phyloP scores from a whole-genome alignment of 2,113 vertebrate genomes.

The Paratilapia polleni region DNA sequence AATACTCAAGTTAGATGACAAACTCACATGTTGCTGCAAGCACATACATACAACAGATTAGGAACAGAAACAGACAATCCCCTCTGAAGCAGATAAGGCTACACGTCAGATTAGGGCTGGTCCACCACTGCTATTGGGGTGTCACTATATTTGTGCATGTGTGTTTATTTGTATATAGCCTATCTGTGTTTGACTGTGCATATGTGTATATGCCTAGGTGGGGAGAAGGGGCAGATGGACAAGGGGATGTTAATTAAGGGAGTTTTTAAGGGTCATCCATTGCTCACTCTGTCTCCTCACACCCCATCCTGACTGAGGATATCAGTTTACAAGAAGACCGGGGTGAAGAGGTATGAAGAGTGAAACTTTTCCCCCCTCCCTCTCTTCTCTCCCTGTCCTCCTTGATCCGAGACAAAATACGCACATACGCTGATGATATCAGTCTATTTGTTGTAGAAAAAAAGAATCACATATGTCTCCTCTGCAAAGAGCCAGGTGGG shows the following conservation, averaged over 20 bases:
- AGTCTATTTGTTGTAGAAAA: constrained; percentile 74
- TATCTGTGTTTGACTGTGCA: constrained; percentile 48
- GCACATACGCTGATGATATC: constrained; percentile 73
- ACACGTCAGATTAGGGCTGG: constrained; percentile 86
- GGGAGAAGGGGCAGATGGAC: constrained; percentile 43
- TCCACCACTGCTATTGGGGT: constrained; percentile 75
- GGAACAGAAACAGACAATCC: constrained; percentile 73
- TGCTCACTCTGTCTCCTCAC: constrained; percentile 58
- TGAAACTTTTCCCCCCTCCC: constrained; percentile 32
- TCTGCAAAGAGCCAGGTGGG: constrained; percentile 66
- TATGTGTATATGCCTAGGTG: constrained; percentile 52
- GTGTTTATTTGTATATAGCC: constrained; percentile 44
- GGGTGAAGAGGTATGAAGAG: constrained; percentile 57
- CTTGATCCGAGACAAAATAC: constrained; percentile 65
- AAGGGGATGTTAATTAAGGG: constrained; percentile 56
- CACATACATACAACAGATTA: constrained; percentile 70
- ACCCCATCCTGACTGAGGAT: constrained; percentile 53
- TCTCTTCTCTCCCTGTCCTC: constrained; percentile 39
- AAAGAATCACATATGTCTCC: constrained; percentile 68
- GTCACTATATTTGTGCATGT: constrained; percentile 53
- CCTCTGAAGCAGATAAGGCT: constrained; percentile 88
- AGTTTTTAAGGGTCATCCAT: constrained; percentile 56
- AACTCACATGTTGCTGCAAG: constrained; percentile 63
- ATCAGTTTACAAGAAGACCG: constrained; percentile 59
- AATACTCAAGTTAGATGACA: constrained; percentile 70